Base-by-base conservation (phyloP, 2,888 invertebrate genomes). In the Cephus sareptanus region DNA sequence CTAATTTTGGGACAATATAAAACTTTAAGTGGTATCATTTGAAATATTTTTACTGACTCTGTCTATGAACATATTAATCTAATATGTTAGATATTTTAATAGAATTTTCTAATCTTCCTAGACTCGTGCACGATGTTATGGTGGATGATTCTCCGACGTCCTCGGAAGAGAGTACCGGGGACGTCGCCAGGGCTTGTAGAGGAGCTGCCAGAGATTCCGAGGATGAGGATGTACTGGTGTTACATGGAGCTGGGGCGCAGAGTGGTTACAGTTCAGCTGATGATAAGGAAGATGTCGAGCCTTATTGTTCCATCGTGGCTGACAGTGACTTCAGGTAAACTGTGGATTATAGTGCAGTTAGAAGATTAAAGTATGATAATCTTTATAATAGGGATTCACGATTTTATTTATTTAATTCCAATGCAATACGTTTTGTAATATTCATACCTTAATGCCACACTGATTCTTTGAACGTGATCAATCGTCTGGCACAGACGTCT, bases 101-200 rank as follows among this genome's bases (percentile, higher is more conserved):
- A 1, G 56, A 23, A 56, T 56, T 9, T 56, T 23, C 9, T 23
- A 56, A 56, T 23, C 6, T 23, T 56, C 90, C 74, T 91, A 97
- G 97, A 87, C 93, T 97, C 90, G 96, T 97, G 90, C 97, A 97
- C 92, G 96, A 96, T 94, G 95, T 96, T 87, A 94, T 94, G 85
- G 93, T 97, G 89, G 97, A 97, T 87, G 96, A 96, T 91, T 96
- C 96, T 70, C 95, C 96, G 40, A 94, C 94, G 81, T 96, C 96
- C 83, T 95, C 96, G 86, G 96, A 95, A 90, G 96, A 95, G 90
- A 94, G 95, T 80, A 95, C 95, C 81, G 94, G 94, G 85, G 95
- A 94, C 80, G 94, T 94, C 78, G 92, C 89, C 83, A 87, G 90
- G 81, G 85, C 87, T 30, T 89, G 89, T 81, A 85, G 86, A 3